These are phyloP conservation scores for Karalla daura DNA, from an alignment of 2,797 vertebrate genomes.

Conservation along the genomic window DNA sequence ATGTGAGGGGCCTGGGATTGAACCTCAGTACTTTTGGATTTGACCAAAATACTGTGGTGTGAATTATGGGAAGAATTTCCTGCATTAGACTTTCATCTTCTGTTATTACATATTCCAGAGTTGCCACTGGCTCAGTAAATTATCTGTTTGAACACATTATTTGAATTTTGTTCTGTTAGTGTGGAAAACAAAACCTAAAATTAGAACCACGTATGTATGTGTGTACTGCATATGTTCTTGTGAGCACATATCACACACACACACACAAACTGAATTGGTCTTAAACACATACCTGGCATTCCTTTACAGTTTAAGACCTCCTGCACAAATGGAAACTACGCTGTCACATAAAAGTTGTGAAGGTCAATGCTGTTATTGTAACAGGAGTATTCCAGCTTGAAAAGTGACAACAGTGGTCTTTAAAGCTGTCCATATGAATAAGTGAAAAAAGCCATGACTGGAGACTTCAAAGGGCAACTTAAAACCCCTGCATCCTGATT, in stretches of 20 bases:
- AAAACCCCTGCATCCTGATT: too few relatives aligned
- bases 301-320: conserved; percentile 35
- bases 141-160: background rate
- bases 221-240: conserved; percentile 32
- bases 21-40: too few relatives aligned
- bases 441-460: background rate
- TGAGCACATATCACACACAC: too few relatives aligned
- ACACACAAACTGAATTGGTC: conserved; percentile 10
- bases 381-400: background rate
- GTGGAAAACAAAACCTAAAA: conserved; percentile 27
- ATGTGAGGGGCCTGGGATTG: background rate
- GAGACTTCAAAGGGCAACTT: too few relatives aligned
- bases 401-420: too few relatives aligned
- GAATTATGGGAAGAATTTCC: background rate
- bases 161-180: background rate
- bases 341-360: conserved; percentile 13
- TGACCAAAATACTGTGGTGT: background rate
- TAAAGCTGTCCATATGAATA: too few relatives aligned
- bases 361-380: conserved; percentile 18
- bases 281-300: conserved; percentile 32
- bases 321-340: conserved; percentile 18
- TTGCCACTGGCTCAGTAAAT: background rate
- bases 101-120: background rate
- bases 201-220: background rate
- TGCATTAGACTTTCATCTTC: background rate